Evolutionary conservation across 2,113 vertebrate species (phyloP).

Genomic region (Oncorhynchus nerka): DNA sequence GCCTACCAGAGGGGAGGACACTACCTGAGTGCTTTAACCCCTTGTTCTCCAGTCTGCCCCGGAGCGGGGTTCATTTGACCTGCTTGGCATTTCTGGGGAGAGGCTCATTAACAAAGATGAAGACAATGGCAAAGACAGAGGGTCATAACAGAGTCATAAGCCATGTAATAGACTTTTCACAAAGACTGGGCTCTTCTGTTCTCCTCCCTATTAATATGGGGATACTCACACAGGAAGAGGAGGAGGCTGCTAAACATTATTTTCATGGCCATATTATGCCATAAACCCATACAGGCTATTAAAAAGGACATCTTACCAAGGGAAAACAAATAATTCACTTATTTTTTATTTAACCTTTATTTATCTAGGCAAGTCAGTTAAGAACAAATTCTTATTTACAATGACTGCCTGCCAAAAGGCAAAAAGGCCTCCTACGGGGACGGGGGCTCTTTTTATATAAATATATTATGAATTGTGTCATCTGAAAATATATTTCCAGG

Average conservation of each 20-base stretch:
- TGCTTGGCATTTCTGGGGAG: not conserved
- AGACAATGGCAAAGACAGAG: not conserved
- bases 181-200: not conserved
- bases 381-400: too few relatives aligned
- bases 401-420: too few relatives aligned
- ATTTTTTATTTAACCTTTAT: not conserved
- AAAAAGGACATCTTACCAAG: not conserved
- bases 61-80: not conserved
- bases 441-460: constrained; percentile 53
- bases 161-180: not conserved
- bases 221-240: too few relatives aligned
- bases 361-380: too few relatives aligned
- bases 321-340: not conserved
- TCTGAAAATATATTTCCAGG: constrained; percentile 19
- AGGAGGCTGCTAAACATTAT: not conserved
- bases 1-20: not conserved
- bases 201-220: not conserved
- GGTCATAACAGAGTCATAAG: not conserved
- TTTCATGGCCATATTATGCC: not conserved
- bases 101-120: not conserved
- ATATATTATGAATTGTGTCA: constrained; percentile 40
- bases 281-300: not conserved
- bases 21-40: not conserved
- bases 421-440: too few relatives aligned
- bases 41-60: not conserved